These are phyloP conservation scores for Drosophila repleta DNA, from an alignment of 1,140 invertebrate species.

Conservation along the genomic window DNA sequence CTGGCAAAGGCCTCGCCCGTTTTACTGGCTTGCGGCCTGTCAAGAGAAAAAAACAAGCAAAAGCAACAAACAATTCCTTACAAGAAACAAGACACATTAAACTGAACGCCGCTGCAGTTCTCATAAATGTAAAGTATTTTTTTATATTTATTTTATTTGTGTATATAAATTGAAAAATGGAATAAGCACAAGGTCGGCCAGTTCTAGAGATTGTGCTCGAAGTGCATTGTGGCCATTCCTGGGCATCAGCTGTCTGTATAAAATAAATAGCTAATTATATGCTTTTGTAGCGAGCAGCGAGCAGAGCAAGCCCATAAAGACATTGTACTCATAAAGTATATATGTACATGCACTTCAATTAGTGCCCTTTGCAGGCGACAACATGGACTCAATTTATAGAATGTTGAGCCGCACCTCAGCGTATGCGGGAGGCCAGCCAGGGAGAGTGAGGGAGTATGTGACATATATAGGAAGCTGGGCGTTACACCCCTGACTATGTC, in stretches of 20 bases:
- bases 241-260: slow-evolving; percentile 26
- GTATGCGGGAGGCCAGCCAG: not conserved
- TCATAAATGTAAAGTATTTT: slow-evolving; percentile 54
- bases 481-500: slow-evolving; percentile 25
- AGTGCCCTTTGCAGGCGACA: slow-evolving; percentile 25
- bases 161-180: slow-evolving; percentile 23
- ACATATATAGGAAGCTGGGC: not conserved
- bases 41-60: slow-evolving; percentile 22
- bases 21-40: slow-evolving; percentile 44
- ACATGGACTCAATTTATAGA: slow-evolving; percentile 31
- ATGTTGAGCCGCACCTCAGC: slow-evolving; percentile 28
- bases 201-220: slow-evolving; percentile 55
- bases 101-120: slow-evolving; percentile 48
- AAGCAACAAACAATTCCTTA: slow-evolving; percentile 30
- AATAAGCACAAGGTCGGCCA: slow-evolving; percentile 72
- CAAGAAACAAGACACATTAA: slow-evolving; percentile 37
- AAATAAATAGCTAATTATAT: slow-evolving; percentile 12
- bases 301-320: slow-evolving; percentile 9
- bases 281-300: slow-evolving; percentile 3
- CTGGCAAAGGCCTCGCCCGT: slow-evolving; percentile 60
- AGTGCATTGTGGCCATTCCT: slow-evolving; percentile 49
- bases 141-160: slow-evolving; percentile 1
- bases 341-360: slow-evolving; percentile 40
- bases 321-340: slow-evolving; percentile 15
- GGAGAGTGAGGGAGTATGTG: too few species aligned